Evolutionary conservation across 2,888 invertebrate genomes (phyloP).

Genomic region (Agrotis puta): DNA sequence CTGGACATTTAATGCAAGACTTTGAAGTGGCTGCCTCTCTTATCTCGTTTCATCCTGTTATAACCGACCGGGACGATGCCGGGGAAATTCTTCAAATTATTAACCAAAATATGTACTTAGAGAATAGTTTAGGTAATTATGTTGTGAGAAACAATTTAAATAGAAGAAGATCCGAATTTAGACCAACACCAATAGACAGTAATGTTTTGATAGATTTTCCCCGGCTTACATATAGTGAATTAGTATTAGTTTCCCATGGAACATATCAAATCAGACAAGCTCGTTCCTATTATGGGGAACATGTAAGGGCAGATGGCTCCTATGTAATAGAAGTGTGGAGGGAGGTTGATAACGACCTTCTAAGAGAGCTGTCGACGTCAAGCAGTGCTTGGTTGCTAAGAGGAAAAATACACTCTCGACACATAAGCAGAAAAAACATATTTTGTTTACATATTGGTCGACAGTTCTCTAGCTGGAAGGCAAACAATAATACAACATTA

Average conservation of each 20-base stretch:
- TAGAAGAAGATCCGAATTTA: no score
- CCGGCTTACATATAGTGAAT: conserved; percentile 5
- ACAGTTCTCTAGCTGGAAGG: no score
- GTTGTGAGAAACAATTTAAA: no score
- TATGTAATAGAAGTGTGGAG: conserved; percentile 8
- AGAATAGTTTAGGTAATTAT: no score
- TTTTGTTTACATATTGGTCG: background rate
- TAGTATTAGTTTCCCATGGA: conserved; percentile 39
- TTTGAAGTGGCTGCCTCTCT: background rate
- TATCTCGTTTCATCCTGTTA: no score
- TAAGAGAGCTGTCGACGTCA: conserved; percentile 1
- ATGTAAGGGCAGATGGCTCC: conserved; percentile 19
- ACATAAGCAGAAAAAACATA: background rate
- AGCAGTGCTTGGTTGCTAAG: no score
- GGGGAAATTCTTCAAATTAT: no score
- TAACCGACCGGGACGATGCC: no score
- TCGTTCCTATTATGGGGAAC: conserved; percentile 47
- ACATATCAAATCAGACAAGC: conserved; percentile 45
- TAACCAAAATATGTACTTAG: no score
- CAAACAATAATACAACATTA: no score
- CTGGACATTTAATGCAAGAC: background rate
- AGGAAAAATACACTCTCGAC: background rate
- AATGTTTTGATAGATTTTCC: conserved; percentile 3
- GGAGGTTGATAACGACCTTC: conserved; percentile 1
- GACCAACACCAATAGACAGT: no score